These are phyloP conservation scores for Pinna nobilis DNA, from an alignment of 1,140 invertebrate species.

Conservation along the genomic window DNA sequence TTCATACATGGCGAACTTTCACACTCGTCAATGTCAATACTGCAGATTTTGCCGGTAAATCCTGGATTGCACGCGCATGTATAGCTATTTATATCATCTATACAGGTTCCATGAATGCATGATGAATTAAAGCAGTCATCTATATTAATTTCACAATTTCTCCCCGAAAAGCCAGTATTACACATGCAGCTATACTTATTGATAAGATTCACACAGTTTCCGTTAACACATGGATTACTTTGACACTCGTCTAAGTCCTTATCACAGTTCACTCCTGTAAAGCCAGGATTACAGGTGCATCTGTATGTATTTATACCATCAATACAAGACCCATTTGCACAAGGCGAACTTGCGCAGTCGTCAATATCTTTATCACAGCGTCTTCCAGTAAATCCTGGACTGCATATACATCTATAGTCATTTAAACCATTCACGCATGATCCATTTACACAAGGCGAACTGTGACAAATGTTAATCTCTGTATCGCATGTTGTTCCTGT, in stretches of 20 bases:
- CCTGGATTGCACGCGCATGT: not conserved
- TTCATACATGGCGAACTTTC: too few species aligned
- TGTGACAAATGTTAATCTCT: too few species aligned
- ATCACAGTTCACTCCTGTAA: not conserved
- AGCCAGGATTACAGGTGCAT: not conserved
- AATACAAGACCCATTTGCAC: not conserved
- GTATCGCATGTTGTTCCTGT: too few species aligned
- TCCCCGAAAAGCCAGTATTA: not conserved
- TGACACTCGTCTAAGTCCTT: conserved; percentile 48
- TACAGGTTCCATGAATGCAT: too few species aligned
- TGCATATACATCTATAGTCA: too few species aligned
- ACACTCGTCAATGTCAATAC: too few species aligned
- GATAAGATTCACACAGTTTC: not conserved
- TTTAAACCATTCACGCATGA: too few species aligned
- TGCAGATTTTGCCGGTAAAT: not conserved
- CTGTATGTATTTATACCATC: not conserved
- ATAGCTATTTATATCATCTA: too few species aligned
- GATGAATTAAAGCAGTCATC: too few species aligned
- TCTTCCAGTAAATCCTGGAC: too few species aligned
- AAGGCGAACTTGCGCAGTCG: conserved; percentile 1
- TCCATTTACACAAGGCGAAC: too few species aligned
- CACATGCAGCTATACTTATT: not conserved
- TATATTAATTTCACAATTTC: not conserved
- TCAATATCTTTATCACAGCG: conserved; percentile 47
- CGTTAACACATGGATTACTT: conserved; percentile 5